These are phyloP conservation scores for Archips xylosteana DNA, from an alignment of 2,888 invertebrate genomes.

Conservation along the genomic window DNA sequence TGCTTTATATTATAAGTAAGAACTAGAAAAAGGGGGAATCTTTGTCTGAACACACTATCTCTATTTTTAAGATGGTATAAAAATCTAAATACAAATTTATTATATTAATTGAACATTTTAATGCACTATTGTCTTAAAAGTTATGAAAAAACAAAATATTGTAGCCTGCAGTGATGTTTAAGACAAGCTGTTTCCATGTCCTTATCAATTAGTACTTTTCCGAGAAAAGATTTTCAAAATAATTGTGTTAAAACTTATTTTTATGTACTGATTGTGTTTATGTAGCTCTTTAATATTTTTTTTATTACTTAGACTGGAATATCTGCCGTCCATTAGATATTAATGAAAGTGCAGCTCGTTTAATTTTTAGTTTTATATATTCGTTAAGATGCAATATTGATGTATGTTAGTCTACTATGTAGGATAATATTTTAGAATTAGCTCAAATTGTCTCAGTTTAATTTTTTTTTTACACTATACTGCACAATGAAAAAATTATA, in stretches of 20 bases:
- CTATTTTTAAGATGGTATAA: background rate
- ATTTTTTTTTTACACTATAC: background rate
- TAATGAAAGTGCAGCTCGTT: background rate
- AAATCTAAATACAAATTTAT: background rate
- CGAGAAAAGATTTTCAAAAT: background rate
- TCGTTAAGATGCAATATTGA: conserved; percentile 10
- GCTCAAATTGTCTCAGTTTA: background rate
- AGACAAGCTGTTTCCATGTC: background rate
- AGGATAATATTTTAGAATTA: background rate
- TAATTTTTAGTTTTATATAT: conserved; percentile 13
- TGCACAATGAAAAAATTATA: conserved; percentile 1
- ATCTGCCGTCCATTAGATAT: conserved; percentile 34
- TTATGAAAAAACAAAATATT: background rate
- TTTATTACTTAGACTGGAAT: conserved; percentile 17
- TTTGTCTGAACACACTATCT: background rate
- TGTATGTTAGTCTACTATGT: conserved; percentile 7
- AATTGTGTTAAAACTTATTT: background rate
- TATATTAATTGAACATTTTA: background rate
- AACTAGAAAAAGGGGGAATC: background rate
- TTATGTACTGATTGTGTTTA: too few species aligned
- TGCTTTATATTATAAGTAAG: background rate
- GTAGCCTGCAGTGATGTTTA: background rate
- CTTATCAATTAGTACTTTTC: too few species aligned
- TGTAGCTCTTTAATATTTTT: background rate
- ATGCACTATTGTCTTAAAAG: background rate